Evolutionary conservation across 1,140 invertebrate genomes (phyloP), one percentile per base, ranked within the genome.

Genomic region (Subanguina moxae): DNA sequence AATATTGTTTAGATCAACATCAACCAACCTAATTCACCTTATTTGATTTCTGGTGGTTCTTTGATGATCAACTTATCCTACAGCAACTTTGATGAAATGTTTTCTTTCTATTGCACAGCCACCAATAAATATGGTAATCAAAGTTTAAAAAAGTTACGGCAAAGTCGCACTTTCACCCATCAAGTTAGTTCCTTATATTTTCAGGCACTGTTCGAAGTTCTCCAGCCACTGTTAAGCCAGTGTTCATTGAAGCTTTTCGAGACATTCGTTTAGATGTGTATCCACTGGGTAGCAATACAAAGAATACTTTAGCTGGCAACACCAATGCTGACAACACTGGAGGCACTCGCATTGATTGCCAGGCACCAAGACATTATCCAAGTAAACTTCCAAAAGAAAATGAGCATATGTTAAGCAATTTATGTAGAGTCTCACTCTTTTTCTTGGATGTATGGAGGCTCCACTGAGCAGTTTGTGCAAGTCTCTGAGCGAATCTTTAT

Each of bases 291-390:
- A 9, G 42, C 19, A 57, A 65, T 62, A 62, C 32, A 23, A 61
- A 21, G 25, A 65, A 65, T 56, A 38, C n/a, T 52, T 15, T 25
- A 19, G 48, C 48, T 21, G 23, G n/a, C 48, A 3, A 25, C 15
- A 52, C n/a, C 43, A 52, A 3, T 52, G 8, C 17, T 7, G n/a
- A 52, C 1, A 52, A 52, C 23, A 64, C 43, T n/a, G 59, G 32
- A 32, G 73, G 73, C 30, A 64, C 74, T 28, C 38, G 69, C 23
- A 46, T 75, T 28, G 73, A 75, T 15, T 75, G 73, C 43, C 65
- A 75, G 48, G 63, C 75, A 23, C 73, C 73, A 48, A 15, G 38
- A 64, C 73, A 75, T 45, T 75, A 77, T 71, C 73, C 73, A 67
- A 75, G 73, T 75, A 30, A 1, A 25, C 23, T 15, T 52, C 3